phyloP scores from a whole-genome alignment of 2,797 vertebrate species.

The Sternotherus odoratus region DNA sequence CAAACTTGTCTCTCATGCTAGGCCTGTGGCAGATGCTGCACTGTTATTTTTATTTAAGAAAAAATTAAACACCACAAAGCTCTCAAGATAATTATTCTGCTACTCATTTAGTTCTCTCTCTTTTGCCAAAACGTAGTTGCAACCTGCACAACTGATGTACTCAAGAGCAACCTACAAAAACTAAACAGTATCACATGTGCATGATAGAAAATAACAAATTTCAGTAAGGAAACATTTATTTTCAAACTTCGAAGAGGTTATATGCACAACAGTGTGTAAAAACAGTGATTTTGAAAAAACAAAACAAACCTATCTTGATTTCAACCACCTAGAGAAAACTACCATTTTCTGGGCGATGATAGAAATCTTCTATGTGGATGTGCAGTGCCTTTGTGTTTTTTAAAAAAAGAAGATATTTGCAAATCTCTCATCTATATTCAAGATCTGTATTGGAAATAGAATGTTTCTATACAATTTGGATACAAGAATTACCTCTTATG shows the following conservation, averaged over 20 bases:
- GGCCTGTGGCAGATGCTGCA: background rate
- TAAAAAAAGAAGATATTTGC: background rate
- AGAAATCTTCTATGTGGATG: background rate
- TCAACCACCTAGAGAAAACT: background rate
- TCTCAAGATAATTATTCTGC: background rate
- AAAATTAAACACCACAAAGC: background rate
- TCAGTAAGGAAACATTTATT: background rate
- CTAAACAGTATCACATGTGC: fast-evolving
- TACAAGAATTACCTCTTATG: background rate
- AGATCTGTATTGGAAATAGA: background rate
- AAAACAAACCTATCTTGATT: background rate
- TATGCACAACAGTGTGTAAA: background rate
- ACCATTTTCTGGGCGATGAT: background rate
- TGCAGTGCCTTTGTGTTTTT: background rate
- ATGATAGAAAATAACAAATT: background rate
- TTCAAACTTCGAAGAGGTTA: background rate
- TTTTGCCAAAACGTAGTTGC: background rate
- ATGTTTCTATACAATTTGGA: background rate
- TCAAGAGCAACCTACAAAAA: no score
- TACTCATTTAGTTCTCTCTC: background rate
- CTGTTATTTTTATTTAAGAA: background rate
- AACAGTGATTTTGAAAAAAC: background rate
- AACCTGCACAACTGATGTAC: background rate
- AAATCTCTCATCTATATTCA: background rate
- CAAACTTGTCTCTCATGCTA: no score